phyloP scores from a whole-genome alignment of 2,113 vertebrate species.

The Xiphorhynchus elegans region DNA sequence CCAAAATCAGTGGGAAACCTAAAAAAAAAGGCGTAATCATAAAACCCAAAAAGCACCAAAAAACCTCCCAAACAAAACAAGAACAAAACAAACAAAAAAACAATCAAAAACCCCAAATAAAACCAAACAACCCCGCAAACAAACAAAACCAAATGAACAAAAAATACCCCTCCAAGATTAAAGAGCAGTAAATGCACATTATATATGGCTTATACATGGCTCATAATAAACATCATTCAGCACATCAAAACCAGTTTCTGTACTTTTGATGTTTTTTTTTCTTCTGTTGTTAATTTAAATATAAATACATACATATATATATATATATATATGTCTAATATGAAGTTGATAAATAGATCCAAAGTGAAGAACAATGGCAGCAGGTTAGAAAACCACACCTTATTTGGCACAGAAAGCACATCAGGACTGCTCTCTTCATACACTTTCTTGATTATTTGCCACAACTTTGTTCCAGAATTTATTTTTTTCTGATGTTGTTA shows the following conservation, averaged over 20 bases:
- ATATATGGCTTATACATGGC: too few species aligned
- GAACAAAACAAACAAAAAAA: too few species aligned
- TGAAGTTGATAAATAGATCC: neutral
- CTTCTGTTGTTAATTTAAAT: neutral
- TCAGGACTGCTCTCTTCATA: neutral
- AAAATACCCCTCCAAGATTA: neutral
- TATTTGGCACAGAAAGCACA: neutral
- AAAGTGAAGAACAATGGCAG: neutral
- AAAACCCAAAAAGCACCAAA: neutral
- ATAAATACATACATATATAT: neutral
- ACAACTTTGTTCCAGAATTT: neutral
- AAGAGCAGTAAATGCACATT: neutral
- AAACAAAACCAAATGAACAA: too few species aligned
- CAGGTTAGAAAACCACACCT: neutral
- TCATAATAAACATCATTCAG: neutral
- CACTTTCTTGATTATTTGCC: neutral
- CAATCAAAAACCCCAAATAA: too few species aligned
- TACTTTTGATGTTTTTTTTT: neutral
- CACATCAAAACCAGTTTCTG: neutral
- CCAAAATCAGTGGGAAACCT: fast-evolving
- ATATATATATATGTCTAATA: neutral
- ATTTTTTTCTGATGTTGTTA: neutral
- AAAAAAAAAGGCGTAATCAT: neutral
- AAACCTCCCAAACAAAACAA: too few species aligned
- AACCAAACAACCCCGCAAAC: too few species aligned